Conservation (phyloP, 2,113 vertebrate genomes). For the Meriones unguiculatus region DNA sequence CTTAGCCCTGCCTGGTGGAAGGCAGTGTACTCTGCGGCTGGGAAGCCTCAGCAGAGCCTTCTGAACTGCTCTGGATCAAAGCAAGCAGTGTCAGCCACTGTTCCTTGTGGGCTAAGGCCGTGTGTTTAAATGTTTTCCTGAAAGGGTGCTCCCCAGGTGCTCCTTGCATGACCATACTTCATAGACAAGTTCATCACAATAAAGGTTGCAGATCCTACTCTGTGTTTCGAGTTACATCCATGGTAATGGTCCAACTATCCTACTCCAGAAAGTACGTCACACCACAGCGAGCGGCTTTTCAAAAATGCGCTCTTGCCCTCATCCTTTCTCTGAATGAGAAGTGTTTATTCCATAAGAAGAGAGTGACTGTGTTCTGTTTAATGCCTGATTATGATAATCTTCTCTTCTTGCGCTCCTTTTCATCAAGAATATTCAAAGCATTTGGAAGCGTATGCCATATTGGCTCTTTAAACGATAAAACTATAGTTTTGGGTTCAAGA, state of each 20-base stretch:
- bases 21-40: background rate
- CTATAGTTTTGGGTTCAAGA: conserved; percentile 46
- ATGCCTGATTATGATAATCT: background rate
- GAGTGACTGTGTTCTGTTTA: background rate
- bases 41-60: background rate
- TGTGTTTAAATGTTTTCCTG: background rate
- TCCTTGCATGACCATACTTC: background rate
- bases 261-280: conserved; percentile 37
- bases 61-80: background rate
- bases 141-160: conserved; percentile 17
- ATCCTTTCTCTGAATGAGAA: conserved; percentile 26
- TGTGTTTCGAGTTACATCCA: conserved; percentile 36
- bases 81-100: background rate
- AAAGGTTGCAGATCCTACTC: conserved; percentile 16
- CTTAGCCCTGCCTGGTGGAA: conserved; percentile 1
- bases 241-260: conserved; percentile 33
- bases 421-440: conserved; percentile 62
- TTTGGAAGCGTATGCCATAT: conserved; percentile 32
- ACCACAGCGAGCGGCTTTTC: conserved; percentile 68
- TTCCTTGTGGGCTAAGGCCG: background rate
- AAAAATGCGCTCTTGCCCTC: background rate
- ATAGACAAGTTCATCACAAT: conserved; percentile 35
- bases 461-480: conserved; percentile 75
- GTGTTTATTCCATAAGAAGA: background rate
- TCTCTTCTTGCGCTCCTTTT: conserved; percentile 54